Evolutionary conservation across 1,140 invertebrate species (phyloP), one percentile per base, ranked within the genome.

Genomic region (Temnothorax nylanderi): DNA sequence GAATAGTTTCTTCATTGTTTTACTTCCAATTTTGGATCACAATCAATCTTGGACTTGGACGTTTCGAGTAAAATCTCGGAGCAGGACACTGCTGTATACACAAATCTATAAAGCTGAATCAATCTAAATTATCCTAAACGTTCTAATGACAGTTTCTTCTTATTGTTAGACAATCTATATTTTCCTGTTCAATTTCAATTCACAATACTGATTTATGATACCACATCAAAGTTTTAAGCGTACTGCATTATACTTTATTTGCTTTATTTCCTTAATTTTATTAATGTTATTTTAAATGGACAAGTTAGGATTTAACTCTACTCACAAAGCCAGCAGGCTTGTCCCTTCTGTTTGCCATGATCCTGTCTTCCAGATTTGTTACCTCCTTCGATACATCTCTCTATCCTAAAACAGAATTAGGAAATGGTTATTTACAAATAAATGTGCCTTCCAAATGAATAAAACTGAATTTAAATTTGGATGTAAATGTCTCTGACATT

Each of bases 331-430:
- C 90, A 60, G 65, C 3, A 78, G 90, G 65, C 86, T 92, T 93
- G 67, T 93, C 92, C 65, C 88, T 93, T 91, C 91, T 90, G 26
- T 90, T 92, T 18, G 92, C 85, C 92, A 93, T 93, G 81, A 87
- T 90, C 69, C 26, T 54, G 51, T 64, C 47, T 85, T 77, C 65
- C 32, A 44, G 69, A 71, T 71, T 64, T 54, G 62, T 87, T 89
- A 89, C n/a, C 88, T 87, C 47, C 69, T 60, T 65, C 58, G 32
- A 87, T 84, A 58, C 89, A 90, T 89, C 41, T 87, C 87, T 81
- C 72, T 84, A 44, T 44, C 32, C 76, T 74, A 51, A 37, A 77
- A 87, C 44, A 67, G 10, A 72, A 60, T 32, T 47, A 0, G 7
- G 11, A 58, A 62, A 49, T 60, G 7, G 5, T 75, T 60, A 84